phyloP scores from a whole-genome alignment of 1,140 invertebrate species.

The Trinorchestia longiramus region DNA sequence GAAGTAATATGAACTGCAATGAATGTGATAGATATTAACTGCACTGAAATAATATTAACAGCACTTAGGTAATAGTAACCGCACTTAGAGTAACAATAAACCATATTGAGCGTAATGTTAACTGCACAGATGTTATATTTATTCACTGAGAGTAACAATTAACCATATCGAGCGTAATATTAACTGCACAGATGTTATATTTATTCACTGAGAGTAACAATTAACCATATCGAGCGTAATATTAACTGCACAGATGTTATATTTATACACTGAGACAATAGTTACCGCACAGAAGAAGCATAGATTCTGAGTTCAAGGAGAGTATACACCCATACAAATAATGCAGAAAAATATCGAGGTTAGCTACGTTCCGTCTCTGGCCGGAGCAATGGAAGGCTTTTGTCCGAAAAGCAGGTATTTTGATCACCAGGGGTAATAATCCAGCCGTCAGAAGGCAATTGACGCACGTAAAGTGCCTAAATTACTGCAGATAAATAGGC shows the following conservation, averaged over 20 bases:
- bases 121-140: no score
- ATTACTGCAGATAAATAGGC: conserved; percentile 52
- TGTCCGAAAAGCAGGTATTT: background rate
- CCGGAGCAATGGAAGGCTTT: background rate
- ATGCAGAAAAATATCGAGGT: background rate
- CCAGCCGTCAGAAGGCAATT: conserved; percentile 49
- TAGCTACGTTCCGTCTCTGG: background rate
- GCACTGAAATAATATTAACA: no score
- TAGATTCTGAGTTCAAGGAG: background rate
- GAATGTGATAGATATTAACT: no score
- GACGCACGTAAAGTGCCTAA: conserved; percentile 52
- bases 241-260: background rate
- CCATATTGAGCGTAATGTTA: no score
- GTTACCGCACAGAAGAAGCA: background rate
- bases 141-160: no score
- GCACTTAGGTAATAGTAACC: no score
- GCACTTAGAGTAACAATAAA: no score
- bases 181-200: no score
- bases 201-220: no score
- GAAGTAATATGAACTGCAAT: no score
- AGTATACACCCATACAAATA: background rate
- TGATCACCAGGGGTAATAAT: conserved; percentile 7
- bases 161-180: no score
- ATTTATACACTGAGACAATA: no score
- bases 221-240: background rate